phyloP scores from a whole-genome alignment of 2,797 vertebrate species.

The Rhodeus uyekii region DNA sequence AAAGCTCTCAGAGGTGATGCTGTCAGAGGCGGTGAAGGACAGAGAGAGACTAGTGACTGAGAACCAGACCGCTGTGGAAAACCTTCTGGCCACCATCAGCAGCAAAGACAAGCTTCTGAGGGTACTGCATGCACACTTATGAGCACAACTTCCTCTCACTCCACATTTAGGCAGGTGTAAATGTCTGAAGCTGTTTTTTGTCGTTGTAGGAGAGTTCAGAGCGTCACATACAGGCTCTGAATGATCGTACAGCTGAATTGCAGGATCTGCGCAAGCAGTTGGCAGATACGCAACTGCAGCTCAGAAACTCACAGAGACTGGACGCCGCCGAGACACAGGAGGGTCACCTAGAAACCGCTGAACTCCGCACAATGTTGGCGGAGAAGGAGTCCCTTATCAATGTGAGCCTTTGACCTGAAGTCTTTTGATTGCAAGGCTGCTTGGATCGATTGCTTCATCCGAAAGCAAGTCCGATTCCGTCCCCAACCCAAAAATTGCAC shows the following conservation, averaged over 20 bases:
- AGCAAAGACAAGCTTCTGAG: constrained; percentile 82
- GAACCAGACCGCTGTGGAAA: constrained; percentile 78
- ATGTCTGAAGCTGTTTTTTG: neutral
- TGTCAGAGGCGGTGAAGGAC: constrained; percentile 78
- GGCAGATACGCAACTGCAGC: constrained; percentile 70
- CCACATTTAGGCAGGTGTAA: neutral
- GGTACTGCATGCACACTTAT: constrained; percentile 59
- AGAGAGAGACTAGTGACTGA: constrained; percentile 76
- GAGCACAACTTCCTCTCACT: neutral
- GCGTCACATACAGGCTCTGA: constrained; percentile 73
- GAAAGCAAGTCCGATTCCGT: neutral
- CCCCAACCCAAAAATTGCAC: neutral
- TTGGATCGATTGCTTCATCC: neutral
- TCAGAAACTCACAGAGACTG: constrained; percentile 68
- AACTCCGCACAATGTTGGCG: constrained; percentile 69
- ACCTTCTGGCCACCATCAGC: constrained; percentile 75
- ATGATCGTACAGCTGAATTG: constrained; percentile 73
- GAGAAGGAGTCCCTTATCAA: constrained; percentile 80
- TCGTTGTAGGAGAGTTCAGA: constrained; percentile 75
- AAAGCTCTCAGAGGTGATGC: constrained; percentile 77
- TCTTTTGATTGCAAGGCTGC: neutral
- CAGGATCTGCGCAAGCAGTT: constrained; percentile 76
- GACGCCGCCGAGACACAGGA: constrained; percentile 67
- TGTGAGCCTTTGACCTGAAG: constrained; percentile 61
- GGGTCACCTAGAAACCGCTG: constrained; percentile 67